A percentile compares a stretch with the other conserved stretches of the same genome.
Conservation (phyloP, 2,113 vertebrate species). For the Crotalus tigris region DNA sequence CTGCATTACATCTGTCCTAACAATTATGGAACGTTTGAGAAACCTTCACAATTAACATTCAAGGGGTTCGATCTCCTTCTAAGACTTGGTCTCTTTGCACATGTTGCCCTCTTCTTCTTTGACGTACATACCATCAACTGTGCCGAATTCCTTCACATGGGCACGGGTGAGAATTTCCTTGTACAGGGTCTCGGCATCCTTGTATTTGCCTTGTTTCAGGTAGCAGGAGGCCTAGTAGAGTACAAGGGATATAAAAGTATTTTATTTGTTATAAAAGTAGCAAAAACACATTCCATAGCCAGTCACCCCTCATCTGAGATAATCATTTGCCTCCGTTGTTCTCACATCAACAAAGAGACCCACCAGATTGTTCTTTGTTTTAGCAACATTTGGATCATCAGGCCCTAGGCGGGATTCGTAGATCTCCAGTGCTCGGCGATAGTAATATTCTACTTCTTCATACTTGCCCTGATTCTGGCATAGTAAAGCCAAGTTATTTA, state of each 20-base stretch:
- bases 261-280: background rate
- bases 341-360: slow-evolving; percentile 9
- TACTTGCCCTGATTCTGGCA: slow-evolving; percentile 99
- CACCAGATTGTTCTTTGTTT: slow-evolving; percentile 99
- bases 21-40: background rate
- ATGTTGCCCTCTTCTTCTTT: background rate
- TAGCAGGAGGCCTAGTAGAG: slow-evolving; percentile 90
- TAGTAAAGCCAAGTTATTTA: slow-evolving; percentile 94
- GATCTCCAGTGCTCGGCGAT: slow-evolving; percentile 93
- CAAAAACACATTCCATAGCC: background rate
- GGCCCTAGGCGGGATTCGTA: slow-evolving; percentile 89
- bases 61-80: background rate
- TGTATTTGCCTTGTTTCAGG: slow-evolving; percentile 96
- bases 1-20: background rate
- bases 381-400: slow-evolving; percentile 95
- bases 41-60: background rate
- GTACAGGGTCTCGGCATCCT: slow-evolving; percentile 92
- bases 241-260: slow-evolving; percentile 23
- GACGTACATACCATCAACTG: slow-evolving; percentile 88
- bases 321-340: background rate
- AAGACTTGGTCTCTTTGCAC: background rate
- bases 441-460: slow-evolving; percentile 96
- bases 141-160: slow-evolving; percentile 97
- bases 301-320: background rate
- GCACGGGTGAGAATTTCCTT: slow-evolving; percentile 98